Base-by-base conservation (phyloP, 1,140 invertebrate genomes). In the Ips typographus region DNA sequence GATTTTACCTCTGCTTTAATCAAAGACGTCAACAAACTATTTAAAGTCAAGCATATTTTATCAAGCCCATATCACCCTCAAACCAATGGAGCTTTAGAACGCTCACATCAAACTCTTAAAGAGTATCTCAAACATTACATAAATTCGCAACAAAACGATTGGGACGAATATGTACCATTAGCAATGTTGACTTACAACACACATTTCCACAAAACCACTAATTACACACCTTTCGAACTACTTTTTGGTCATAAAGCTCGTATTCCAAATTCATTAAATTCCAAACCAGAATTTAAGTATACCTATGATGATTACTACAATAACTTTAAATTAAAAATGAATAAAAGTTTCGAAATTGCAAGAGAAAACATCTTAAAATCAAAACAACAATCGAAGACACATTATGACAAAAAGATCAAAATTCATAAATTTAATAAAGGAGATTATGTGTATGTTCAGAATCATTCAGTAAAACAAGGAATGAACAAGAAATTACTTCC, bases 131-230 rank as follows among this genome's bases (percentile, higher is more conserved):
- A 75, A 73, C 72, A 75, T 68, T 81, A 73, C 78, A 74, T 74
- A 36, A 64, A 75, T 36, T 36, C 62, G 6, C 42, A 75, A 36
- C 61, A 74, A 59, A 67, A 3, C 7, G 64, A 80, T 61, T 81
- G 78, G 77, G 77, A 80, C 65, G 69, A 77, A 47, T 72, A 66
- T 59, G 60, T 81, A 36, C 36, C 65, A 56, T 74, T 77, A 36
- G 78, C 80, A 0, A 80, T 79, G 76, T 82, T 79, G 63, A 71
- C 70, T 41, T 82, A 81, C 68, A 82, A 80, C 72, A 77, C 77
- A 22, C 71, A 60, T 8, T 68, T 75, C 53, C 78, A 85, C 64
- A 73, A 66, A 60, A 61, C 75, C 0, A 84, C 80, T 0, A 73
- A 76, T 6, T 81, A 67, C 37, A 77, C 78, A 1, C 81, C 83